Base-by-base conservation (phyloP, 2,888 invertebrate species). In the Eupelmus urozonus region DNA sequence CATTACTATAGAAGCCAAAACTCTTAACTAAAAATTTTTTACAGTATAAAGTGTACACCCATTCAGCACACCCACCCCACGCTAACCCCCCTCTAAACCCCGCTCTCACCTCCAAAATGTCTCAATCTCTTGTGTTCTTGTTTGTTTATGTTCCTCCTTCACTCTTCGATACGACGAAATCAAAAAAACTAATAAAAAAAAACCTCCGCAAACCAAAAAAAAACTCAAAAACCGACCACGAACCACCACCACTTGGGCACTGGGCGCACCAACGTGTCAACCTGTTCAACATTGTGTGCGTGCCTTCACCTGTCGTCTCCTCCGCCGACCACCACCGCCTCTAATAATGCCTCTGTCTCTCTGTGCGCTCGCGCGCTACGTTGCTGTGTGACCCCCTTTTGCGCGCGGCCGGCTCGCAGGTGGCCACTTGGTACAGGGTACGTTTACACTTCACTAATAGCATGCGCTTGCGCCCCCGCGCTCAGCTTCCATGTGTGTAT, bases 381-480 rank as follows among this genome's bases (percentile, higher is more conserved):
- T 40, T 53, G 66, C 34, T 34, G 40, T 16, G 65, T 1, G 80
- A 79, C 80, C 83, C 57, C 40, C 60, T 40, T 77, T 72, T 59
- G 62, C 62, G 72, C 57, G 69, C 63, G 55, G 67, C 65, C n/a
- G 51, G 27, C 65, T 62, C 67, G 66, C 93, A 96, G 96, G 96
- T 96, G 93, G 95, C 96, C 92, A 94, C 94, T 92, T 96, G 96
- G 96, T 96, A 94, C 93, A 94, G 95, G 96, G 96, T 96, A 96
- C 93, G 96, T 95, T 92, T 95, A 87, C 87, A 88, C 87, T 87
- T 87, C 86, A 89, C 89, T 89, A 88, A 89, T 89, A 88, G 79
- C 79, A 80, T 80, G 79, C 49, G 40, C 40, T 65, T 16, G 13
- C 16, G 20, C 20, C 53, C 5, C 2, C 20, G 16, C 13, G n/a